Evolutionary conservation across 2,888 invertebrate species (phyloP), one percentile per base, ranked within the genome.

Genomic region (Homarus gammarus): DNA sequence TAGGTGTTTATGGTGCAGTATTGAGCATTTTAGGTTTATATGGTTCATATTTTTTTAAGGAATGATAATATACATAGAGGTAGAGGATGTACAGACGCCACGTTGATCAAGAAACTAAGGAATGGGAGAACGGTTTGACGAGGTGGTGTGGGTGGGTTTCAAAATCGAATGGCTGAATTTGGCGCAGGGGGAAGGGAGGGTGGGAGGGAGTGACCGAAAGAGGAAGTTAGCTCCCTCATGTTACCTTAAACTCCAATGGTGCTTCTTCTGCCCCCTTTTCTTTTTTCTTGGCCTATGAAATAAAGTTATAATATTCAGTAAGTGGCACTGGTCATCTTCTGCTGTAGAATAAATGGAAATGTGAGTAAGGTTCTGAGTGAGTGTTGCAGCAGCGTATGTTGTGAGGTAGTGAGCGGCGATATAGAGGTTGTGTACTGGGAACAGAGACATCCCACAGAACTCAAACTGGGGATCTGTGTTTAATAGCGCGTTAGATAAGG

Each of bases 171-270:
- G 12, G 6, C 44, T 49, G 44, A 49, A 49, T 3, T 22, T 56
- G 22, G 18, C 56, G 22, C 12, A 22, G 22, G 3, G 3, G 22
- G 56, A 22, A 18, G 56, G 56, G 56, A 22, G 56, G n/a, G 27
- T n/a, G 27, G 27, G 27, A 27, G 64, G 27, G 22, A 64, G 22
- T 64, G 6, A 64, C 18, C 27, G 27, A 56, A 64, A 27, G 27
- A 22, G 64, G 64, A 64, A 0, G 18, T 18, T 27, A 5, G 1
- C 64, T 5, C 31, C 6, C 27, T 12, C 56, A 18, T 56, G n/a
- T 64, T 64, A 64, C 64, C 64, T 64, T 64, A 27, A 64, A 64
- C 22, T 64, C 64, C 27, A 64, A n/a, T 27, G n/a, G n/a, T n/a
- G 27, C 31, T 64, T 64, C 64, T 64, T 64, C 64, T 64, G 2